phyloP scores from a whole-genome alignment of 2,797 vertebrate genomes.

The Coluber constrictor region DNA sequence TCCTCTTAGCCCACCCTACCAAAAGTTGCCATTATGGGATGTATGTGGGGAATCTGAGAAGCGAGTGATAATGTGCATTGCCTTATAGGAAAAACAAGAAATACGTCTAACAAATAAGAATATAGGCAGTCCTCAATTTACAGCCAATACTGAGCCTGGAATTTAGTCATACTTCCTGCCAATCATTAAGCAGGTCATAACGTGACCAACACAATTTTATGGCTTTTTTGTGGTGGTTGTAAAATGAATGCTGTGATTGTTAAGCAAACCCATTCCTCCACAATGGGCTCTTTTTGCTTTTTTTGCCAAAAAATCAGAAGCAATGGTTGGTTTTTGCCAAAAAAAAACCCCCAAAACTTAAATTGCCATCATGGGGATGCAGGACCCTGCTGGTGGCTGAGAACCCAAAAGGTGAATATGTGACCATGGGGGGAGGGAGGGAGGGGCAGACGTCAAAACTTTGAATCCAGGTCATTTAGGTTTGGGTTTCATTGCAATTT shows the following conservation, averaged over 20 bases:
- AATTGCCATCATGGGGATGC: background rate
- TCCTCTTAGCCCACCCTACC: background rate
- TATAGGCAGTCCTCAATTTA: background rate
- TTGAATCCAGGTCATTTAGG: background rate
- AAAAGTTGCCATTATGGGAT: background rate
- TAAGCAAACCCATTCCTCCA: background rate
- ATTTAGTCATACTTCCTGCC: background rate
- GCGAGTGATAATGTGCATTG: background rate
- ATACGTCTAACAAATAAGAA: background rate
- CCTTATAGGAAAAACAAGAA: background rate
- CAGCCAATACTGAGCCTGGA: background rate
- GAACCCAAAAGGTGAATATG: background rate
- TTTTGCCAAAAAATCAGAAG: background rate
- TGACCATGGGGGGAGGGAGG: background rate
- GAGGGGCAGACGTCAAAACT: background rate
- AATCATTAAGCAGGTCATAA: background rate
- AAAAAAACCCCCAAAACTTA: background rate
- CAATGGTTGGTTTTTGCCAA: background rate
- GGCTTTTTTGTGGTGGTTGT: background rate
- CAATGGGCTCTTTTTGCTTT: background rate
- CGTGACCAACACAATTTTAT: background rate
- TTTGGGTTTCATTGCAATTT: background rate
- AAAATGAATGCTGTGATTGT: background rate
- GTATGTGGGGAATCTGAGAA: background rate
- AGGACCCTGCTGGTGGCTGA: background rate